These are phyloP conservation scores for Phycodurus eques DNA, from an alignment of 2,113 vertebrate genomes.

Conservation along the genomic window DNA sequence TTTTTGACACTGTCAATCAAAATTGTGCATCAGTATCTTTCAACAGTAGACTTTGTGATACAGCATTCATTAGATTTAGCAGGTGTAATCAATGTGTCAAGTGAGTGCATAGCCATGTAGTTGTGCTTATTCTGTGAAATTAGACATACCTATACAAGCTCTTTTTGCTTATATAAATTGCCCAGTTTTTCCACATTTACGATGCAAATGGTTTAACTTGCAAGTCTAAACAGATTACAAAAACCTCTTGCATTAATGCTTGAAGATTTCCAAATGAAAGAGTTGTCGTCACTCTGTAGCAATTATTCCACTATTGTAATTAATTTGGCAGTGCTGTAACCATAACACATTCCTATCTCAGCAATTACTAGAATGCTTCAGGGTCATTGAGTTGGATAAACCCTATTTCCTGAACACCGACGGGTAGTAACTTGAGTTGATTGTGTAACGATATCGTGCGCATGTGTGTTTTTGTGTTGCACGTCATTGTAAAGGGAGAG, in stretches of 20 bases:
- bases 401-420: conserved; percentile 41
- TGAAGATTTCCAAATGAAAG: conserved; percentile 12
- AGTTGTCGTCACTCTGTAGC: conserved; percentile 19
- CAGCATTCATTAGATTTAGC: no score
- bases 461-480: background rate
- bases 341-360: conserved; percentile 36
- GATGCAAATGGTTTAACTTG: background rate
- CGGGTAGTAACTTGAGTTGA: conserved; percentile 16
- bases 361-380: conserved; percentile 18
- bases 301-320: conserved; percentile 45
- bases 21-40: no score
- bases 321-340: conserved; percentile 27
- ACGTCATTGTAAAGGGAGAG: conserved; percentile 31
- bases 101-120: no score
- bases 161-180: background rate
- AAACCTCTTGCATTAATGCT: background rate
- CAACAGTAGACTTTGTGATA: no score
- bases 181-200: background rate
- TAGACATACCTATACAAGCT: background rate
- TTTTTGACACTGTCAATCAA: no score
- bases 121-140: no score
- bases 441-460: conserved; percentile 18
- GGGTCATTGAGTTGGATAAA: conserved; percentile 27
- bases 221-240: background rate
- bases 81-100: no score